Conservation (phyloP, 1,140 invertebrate species). For the Pygmarrhopalites habei region DNA sequence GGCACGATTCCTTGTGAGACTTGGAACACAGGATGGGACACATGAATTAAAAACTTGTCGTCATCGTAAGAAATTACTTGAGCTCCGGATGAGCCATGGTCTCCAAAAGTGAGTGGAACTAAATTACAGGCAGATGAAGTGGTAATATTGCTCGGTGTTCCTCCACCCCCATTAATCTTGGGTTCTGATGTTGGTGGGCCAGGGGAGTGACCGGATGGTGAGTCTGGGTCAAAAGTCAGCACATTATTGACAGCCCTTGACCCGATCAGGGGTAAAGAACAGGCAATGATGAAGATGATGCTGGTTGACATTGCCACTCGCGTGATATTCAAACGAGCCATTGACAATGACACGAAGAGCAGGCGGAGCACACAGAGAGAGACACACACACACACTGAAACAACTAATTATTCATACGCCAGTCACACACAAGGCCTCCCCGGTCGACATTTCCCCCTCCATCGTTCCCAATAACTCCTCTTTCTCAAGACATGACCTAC, state of each 20-base stretch:
- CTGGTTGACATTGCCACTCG: not conserved
- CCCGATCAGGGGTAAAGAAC: constrained; percentile 16
- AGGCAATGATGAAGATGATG: not conserved
- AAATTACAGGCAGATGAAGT: constrained; percentile 23
- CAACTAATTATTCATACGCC: too few relatives aligned
- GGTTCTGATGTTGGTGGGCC: not conserved
- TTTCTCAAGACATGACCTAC: too few relatives aligned
- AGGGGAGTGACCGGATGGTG: not conserved
- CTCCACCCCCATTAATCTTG: not conserved
- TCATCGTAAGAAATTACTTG: constrained; percentile 26
- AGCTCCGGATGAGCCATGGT: constrained; percentile 7
- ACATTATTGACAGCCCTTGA: constrained; percentile 16
- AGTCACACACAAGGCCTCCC: too few relatives aligned
- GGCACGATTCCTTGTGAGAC: constrained; percentile 32
- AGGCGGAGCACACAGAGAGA: too few relatives aligned
- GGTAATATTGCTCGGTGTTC: constrained; percentile 1
- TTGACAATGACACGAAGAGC: not conserved
- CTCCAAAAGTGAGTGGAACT: constrained; percentile 15
- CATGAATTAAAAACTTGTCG: constrained; percentile 28
- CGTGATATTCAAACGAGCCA: not conserved
- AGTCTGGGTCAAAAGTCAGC: constrained; percentile 4
- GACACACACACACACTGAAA: too few relatives aligned
- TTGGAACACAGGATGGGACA: constrained; percentile 32
- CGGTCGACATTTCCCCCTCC: too few relatives aligned
- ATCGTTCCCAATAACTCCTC: too few relatives aligned